Evolutionary conservation across 2,888 invertebrate genomes (phyloP), one percentile per base, ranked within the genome.

Genomic region (Shargacucullia verbasci): DNA sequence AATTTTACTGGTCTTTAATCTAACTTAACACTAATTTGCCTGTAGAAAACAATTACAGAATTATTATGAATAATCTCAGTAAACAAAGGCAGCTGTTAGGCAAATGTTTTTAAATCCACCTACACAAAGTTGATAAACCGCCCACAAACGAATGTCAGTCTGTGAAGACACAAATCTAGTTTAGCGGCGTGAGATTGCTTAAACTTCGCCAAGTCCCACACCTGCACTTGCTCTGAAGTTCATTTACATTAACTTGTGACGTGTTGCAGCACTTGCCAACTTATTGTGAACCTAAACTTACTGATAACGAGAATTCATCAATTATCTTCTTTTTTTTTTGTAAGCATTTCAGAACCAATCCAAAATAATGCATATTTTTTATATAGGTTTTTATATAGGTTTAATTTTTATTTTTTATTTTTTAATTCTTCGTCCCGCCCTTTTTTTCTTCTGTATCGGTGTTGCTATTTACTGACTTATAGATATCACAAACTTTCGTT

Each of bases 181-280:
- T 78, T 69, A 67, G 61, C 53, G 60, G 58, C 56, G 52, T 52
- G 52, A 74, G 76, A 74, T 76, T 77, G 70, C 73, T 68, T 70
- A 59, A 76, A 71, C 20, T 71, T 80, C 47, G 48, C 70, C 61
- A 50, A 58, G 57, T 50, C 49, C 34, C 62, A 66, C 84, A 86
- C 82, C 83, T 84, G 82, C 79, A 81, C 69, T 77, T 78, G 66
- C 76, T 78, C 72, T 73, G 52, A 49, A 74, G 73, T 80, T 82
- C 78, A 85, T 83, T 85, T 84, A 79, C 83, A 86, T 85, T 82
- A 79, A 80, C 80, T 77, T 79, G 73, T 71, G 73, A 80, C 70
- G 68, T 72, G 70, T 68, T 65, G 55, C 47, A 45, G 43, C 53
- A 44, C 56, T 59, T 44, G 43, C 63, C 48, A 70, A 72, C 65